phyloP scores from a whole-genome alignment of 2,797 vertebrate species.

The Craterocephalus amniculus region DNA sequence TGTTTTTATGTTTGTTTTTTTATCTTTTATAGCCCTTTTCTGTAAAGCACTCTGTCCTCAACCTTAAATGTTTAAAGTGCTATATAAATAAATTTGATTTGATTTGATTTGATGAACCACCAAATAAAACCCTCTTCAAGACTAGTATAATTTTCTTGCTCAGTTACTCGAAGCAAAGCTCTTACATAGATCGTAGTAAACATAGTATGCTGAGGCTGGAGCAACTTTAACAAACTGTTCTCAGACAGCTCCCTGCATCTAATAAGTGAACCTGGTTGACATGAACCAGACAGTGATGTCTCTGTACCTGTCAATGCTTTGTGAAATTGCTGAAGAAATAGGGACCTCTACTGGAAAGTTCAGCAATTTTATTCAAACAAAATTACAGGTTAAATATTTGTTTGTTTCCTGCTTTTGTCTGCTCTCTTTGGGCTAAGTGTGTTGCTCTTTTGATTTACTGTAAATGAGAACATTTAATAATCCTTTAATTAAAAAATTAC shows the following conservation, averaged over 20 bases:
- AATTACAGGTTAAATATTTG: neutral
- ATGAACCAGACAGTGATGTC: neutral
- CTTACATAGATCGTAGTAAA: neutral
- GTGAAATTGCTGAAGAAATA: slow-evolving; percentile 25
- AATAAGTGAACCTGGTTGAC: neutral
- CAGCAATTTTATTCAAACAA: neutral
- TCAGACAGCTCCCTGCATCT: slow-evolving; percentile 2
- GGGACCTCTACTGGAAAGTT: slow-evolving; percentile 41
- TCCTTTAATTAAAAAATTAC: neutral
- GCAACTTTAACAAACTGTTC: slow-evolving; percentile 4
- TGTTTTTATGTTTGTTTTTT: too few relatives aligned
- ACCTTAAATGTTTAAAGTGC: too few relatives aligned
- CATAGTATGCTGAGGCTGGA: too few relatives aligned
- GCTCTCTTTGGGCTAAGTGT: neutral
- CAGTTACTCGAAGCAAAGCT: neutral
- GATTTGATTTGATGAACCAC: too few relatives aligned
- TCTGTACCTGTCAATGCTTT: neutral
- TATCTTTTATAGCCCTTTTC: too few relatives aligned
- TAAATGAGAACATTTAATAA: neutral
- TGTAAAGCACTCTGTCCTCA: too few relatives aligned
- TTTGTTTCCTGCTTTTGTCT: neutral
- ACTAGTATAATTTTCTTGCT: neutral
- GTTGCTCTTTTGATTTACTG: neutral
- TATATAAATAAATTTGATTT: too few relatives aligned
- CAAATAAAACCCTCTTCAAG: too few relatives aligned